These are phyloP conservation scores for Sapayoa aenigma DNA, from an alignment of 2,113 vertebrate genomes.

Conservation along the genomic window DNA sequence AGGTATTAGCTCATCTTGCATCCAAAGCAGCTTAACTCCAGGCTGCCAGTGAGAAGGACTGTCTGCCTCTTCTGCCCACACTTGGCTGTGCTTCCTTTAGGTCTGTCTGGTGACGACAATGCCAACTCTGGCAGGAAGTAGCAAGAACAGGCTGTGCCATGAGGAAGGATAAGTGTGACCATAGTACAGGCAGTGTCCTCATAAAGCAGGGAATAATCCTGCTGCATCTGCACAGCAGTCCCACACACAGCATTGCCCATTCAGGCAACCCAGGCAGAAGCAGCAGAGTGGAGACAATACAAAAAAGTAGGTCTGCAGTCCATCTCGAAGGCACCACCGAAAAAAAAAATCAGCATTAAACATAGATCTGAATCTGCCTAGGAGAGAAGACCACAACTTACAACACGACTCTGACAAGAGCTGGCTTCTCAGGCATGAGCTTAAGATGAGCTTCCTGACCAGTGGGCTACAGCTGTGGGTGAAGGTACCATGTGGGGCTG, in stretches of 20 bases:
- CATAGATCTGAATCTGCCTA: not conserved
- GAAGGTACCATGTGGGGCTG: not conserved
- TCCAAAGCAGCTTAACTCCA: not conserved
- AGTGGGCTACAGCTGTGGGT: not conserved
- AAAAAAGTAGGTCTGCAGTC: not conserved
- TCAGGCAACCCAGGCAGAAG: not conserved
- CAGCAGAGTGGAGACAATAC: not conserved
- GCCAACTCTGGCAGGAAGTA: not conserved
- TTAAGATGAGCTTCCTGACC: not conserved
- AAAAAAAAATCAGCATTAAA: not conserved
- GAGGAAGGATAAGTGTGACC: not conserved
- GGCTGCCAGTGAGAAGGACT: not conserved
- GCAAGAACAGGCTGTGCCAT: not conserved
- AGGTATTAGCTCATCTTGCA: not conserved
- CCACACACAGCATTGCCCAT: not conserved
- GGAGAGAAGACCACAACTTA: not conserved
- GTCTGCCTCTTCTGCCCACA: not conserved
- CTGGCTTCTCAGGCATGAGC: not conserved
- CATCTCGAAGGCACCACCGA: not conserved
- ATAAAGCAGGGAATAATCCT: not conserved
- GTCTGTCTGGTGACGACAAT: rapidly evolving
- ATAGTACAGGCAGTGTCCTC: rapidly evolving
- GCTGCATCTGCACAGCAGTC: not conserved
- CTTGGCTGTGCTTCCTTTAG: not conserved
- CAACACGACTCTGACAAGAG: not conserved